Conservation (phyloP, 2,113 vertebrate species). For the Carettochelys insculpta region DNA sequence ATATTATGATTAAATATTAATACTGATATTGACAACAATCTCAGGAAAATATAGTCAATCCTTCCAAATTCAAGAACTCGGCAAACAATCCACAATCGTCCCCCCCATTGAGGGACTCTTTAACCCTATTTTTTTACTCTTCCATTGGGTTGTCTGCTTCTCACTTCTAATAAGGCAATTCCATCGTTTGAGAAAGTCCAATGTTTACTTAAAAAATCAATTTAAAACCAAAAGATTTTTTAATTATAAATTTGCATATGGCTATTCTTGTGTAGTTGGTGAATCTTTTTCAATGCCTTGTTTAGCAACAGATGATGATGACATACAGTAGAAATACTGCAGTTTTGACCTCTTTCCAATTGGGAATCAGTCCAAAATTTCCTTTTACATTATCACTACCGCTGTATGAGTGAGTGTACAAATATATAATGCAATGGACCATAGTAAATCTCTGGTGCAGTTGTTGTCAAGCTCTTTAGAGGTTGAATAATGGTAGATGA, state of each 20-base stretch:
- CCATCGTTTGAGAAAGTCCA: neutral
- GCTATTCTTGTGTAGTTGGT: neutral
- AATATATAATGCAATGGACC: neutral
- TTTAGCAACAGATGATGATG: neutral
- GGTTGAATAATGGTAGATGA: neutral
- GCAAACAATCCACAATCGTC: neutral
- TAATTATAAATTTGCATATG: neutral
- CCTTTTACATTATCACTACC: neutral
- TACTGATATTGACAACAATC: fast-evolving
- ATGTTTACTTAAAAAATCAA: neutral
- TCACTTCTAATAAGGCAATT: neutral
- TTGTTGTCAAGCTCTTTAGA: neutral
- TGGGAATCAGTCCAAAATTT: neutral
- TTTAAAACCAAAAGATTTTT: neutral
- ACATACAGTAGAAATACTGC: neutral
- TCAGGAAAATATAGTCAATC: neutral
- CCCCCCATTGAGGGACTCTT: neutral
- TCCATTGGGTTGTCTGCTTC: neutral
- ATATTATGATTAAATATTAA: too few relatives aligned
- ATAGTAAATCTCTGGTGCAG: neutral
- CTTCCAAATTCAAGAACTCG: neutral
- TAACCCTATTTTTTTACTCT: neutral
- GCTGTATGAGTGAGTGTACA: neutral
- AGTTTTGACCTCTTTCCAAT: neutral
- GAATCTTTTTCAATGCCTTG: fast-evolving